Base-by-base conservation (phyloP, 2,113 vertebrate genomes). In the Sula dactylatra region DNA sequence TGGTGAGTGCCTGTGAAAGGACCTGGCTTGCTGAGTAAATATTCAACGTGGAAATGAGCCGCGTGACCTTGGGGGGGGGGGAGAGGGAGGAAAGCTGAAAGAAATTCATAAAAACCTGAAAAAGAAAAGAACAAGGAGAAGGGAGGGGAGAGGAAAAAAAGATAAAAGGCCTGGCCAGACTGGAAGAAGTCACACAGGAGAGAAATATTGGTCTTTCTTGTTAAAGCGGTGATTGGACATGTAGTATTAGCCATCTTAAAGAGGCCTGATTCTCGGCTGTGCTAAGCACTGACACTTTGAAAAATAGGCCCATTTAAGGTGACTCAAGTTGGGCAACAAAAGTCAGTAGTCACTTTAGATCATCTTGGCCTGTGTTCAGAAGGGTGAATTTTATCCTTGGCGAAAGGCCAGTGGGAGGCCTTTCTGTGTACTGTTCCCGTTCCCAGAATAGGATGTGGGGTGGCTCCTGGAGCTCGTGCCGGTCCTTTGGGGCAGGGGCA, bases 1-100 rank as follows among this genome's bases (percentile, higher is more conserved):
- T 99, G 98, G 98, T 98, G 99, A 99, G 99, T 97, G 98, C 98
- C 94, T 98, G 98, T 98, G 97, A 98, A 99, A 99, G 96, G 98
- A 98, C 98, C 98, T 98, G 98, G 98, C 94, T 97, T 56, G 72
- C 97, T 98, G 98, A 98, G 98, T 98, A 99, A 99, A 99, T 99
- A 98, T 95, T 97, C 97, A 97, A 97, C 88, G 74, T 98, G 98
- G 95, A 98, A 98, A 98, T 96, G 97, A 94, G 97, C 97, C 36
- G 96, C 74, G 76, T 98, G 99, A 99, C 99, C 99, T 99, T 99
- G 99, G 98, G 38, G 88, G 67, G 88, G 67, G 42, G 87, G 93
- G 79, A 70, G 70, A 65, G 56, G 67, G 45, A 86, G 90, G 92
- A 76, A 78, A 72, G 93, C 77, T 85, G 80, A 83, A 71, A 91